Evolutionary conservation across 2,888 invertebrate species (phyloP).

Genomic region (Tubulanus polymorphus): DNA sequence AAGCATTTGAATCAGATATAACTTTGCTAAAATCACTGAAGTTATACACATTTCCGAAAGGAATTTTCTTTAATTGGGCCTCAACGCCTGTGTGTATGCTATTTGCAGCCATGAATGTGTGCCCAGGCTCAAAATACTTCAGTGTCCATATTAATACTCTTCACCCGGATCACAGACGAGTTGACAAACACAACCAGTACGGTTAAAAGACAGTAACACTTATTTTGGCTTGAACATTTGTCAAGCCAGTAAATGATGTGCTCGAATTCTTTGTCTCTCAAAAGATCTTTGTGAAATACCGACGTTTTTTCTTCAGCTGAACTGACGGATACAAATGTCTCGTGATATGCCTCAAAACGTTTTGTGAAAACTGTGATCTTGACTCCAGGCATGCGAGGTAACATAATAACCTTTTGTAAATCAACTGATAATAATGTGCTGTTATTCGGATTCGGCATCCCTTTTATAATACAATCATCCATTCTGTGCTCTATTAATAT

Average conservation of each 20-base stretch:
- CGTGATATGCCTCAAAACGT: conserved; percentile 13
- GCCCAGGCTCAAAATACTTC: conserved; percentile 17
- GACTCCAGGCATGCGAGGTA: conserved; percentile 14
- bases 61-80: conserved; percentile 6
- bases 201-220: conserved; percentile 14
- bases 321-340: conserved; percentile 9
- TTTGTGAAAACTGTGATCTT: conserved; percentile 14
- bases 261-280: conserved; percentile 8
- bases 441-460: neutral
- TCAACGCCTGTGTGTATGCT: conserved; percentile 16
- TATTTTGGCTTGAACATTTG: conserved; percentile 21
- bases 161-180: neutral
- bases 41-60: conserved; percentile 10
- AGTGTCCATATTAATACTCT: conserved; percentile 12
- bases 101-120: too few relatives aligned
- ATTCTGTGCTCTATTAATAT: neutral
- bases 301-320: conserved; percentile 15
- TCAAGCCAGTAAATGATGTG: conserved; percentile 15
- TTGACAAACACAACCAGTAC: conserved; percentile 9
- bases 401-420: conserved; percentile 19
- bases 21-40: too few relatives aligned
- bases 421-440: conserved; percentile 13
- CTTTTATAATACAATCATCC: neutral
- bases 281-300: conserved; percentile 9
- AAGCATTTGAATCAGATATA: conserved; percentile 7